A percentile compares a stretch with the other conserved stretches of the same genome.
These are phyloP conservation scores for Dendroctonus ponderosae DNA, from an alignment of 1,140 invertebrate genomes.

Conservation along the genomic window DNA sequence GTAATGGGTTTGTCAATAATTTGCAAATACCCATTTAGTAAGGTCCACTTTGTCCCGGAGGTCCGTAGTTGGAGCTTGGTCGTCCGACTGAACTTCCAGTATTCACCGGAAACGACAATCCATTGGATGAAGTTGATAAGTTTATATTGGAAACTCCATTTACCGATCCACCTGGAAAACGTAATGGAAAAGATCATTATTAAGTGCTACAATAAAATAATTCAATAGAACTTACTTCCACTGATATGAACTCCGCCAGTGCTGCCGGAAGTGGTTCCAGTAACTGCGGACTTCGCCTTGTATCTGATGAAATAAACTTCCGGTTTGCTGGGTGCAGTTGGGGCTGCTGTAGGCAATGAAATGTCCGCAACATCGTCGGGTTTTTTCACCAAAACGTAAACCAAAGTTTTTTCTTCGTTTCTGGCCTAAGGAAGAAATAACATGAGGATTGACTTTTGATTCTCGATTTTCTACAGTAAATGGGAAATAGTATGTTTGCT, in stretches of 20 bases:
- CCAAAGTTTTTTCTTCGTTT: constrained; percentile 83
- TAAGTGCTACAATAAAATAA: too few relatives aligned
- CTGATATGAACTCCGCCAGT: constrained; percentile 38
- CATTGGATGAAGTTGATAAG: background rate
- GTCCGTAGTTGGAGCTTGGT: constrained; percentile 38
- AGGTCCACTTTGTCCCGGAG: constrained; percentile 41
- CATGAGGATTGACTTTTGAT: background rate
- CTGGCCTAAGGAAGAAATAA: constrained; percentile 53
- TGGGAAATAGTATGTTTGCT: background rate
- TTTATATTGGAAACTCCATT: background rate
- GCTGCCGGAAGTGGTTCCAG: constrained; percentile 43
- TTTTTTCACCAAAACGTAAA: constrained; percentile 85
- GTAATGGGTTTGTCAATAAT: background rate
- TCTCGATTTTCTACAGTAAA: background rate
- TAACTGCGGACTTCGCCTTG: constrained; percentile 58
- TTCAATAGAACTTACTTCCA: constrained; percentile 42
- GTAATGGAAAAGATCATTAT: too few relatives aligned
- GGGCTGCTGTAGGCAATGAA: constrained; percentile 72
- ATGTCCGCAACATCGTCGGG: constrained; percentile 78
- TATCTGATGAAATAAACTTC: constrained; percentile 87
- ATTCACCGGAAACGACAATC: background rate
- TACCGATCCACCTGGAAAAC: too few relatives aligned
- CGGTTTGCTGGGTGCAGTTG: constrained; percentile 79
- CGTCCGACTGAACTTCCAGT: background rate
- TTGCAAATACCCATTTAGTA: constrained; percentile 32